Evolutionary conservation across 1,140 invertebrate genomes (phyloP).

Genomic region (Euura saliciscinereae): DNA sequence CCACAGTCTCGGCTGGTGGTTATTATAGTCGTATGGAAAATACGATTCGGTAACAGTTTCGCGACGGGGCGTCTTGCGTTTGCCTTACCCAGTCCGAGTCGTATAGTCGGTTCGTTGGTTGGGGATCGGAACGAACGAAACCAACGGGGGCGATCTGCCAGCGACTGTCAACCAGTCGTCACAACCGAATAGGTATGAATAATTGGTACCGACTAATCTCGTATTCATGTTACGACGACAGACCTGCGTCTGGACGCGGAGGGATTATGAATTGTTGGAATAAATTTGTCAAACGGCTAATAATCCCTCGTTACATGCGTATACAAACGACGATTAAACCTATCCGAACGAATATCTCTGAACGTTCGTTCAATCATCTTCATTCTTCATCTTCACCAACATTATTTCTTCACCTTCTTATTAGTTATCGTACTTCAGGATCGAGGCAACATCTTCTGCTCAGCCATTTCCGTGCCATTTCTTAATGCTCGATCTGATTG

Average conservation of each 20-base stretch:
- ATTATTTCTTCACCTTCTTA: neutral
- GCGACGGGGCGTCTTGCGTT: slow-evolving; percentile 34
- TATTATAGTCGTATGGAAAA: too few relatives aligned
- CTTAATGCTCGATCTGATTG: too few relatives aligned
- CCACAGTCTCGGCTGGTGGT: too few relatives aligned
- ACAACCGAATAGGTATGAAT: slow-evolving; percentile 50
- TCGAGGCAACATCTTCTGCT: too few relatives aligned
- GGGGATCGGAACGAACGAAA: neutral
- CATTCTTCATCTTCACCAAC: neutral
- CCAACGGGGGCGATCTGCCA: slow-evolving; percentile 24
- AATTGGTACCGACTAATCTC: slow-evolving; percentile 49
- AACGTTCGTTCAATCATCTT: neutral
- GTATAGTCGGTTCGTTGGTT: slow-evolving; percentile 14
- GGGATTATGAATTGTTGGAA: slow-evolving; percentile 14
- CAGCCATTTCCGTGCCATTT: too few relatives aligned
- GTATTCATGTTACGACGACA: slow-evolving; percentile 36
- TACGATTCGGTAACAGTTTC: neutral
- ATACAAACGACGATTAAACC: slow-evolving; percentile 15
- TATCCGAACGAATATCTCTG: too few relatives aligned
- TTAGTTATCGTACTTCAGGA: slow-evolving; percentile 21
- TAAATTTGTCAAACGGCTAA: slow-evolving; percentile 38
- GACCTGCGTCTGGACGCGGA: neutral
- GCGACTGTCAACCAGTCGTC: slow-evolving; percentile 47
- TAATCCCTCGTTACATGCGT: neutral
- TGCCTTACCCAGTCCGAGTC: slow-evolving; percentile 40